Evolutionary conservation across 2,888 invertebrate genomes (phyloP).

Genomic region (Ormyrus nitidulus): DNA sequence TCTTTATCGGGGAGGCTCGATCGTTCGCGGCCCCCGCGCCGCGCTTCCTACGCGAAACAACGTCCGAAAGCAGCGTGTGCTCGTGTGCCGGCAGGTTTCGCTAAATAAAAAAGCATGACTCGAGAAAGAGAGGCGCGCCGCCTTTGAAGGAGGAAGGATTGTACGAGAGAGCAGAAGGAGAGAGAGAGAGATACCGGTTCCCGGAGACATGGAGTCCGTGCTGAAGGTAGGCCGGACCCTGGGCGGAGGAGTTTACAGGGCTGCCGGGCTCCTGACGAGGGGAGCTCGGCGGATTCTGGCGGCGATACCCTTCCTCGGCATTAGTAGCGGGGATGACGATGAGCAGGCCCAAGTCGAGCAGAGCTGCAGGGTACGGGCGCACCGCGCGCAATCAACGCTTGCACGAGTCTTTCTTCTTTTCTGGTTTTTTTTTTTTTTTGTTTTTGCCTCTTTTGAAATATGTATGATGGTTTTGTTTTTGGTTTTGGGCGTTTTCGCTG

Average conservation of each 20-base stretch:
- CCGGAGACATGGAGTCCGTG: slow-evolving; percentile 69
- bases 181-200: not conserved
- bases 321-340: slow-evolving; percentile 46
- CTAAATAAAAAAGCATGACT: too few relatives aligned
- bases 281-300: slow-evolving; percentile 70
- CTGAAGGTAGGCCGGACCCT: slow-evolving; percentile 70
- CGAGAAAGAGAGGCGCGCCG: not conserved
- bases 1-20: too few relatives aligned
- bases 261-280: slow-evolving; percentile 68
- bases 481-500: too few relatives aligned
- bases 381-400: not conserved
- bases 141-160: not conserved
- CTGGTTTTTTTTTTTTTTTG: not conserved
- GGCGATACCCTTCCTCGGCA: slow-evolving; percentile 69
- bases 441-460: not conserved
- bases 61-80: not conserved
- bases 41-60: not conserved
- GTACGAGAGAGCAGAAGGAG: not conserved
- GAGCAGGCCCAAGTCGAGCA: slow-evolving; percentile 4
- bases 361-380: slow-evolving; percentile 42
- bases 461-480: too few relatives aligned
- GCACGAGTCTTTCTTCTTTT: not conserved
- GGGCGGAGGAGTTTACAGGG: slow-evolving; percentile 69
- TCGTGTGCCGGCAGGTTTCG: too few relatives aligned
- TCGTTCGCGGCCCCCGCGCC: too few relatives aligned